Conservation (phyloP, 2,113 vertebrate genomes). For the Pavo muticus region DNA sequence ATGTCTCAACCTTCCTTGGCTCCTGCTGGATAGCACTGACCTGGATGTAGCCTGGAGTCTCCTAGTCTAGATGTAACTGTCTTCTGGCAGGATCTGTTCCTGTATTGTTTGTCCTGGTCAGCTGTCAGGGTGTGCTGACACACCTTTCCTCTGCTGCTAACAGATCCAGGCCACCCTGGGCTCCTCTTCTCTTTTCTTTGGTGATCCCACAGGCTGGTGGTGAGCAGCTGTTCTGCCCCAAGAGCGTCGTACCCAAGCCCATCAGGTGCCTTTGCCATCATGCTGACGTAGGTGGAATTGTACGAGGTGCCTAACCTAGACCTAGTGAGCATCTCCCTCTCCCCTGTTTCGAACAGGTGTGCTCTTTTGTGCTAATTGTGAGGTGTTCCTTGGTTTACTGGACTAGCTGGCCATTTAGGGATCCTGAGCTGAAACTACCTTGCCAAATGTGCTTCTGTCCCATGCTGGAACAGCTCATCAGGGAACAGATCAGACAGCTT, state of each 20-base stretch:
- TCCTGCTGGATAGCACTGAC: constrained; percentile 8
- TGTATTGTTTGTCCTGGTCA: constrained; percentile 28
- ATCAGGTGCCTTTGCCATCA: rapidly evolving
- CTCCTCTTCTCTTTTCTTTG: constrained; percentile 2
- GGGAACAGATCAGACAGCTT: not conserved
- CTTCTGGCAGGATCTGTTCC: not conserved
- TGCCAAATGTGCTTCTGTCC: not conserved
- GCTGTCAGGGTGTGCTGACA: constrained; percentile 17
- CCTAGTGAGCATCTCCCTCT: not conserved
- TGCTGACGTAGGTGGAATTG: not conserved
- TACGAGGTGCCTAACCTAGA: not conserved
- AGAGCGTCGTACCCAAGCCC: not conserved
- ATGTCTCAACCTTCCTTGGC: constrained; percentile 38
- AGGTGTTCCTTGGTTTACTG: not conserved
- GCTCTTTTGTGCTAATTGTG: not conserved
- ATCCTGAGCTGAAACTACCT: not conserved
- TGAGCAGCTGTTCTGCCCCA: not conserved
- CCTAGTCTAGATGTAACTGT: not conserved
- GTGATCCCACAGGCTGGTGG: not conserved
- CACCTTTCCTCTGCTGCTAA: not conserved
- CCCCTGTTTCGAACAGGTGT: not conserved
- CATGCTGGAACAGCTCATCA: not conserved
- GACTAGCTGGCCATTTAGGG: not conserved
- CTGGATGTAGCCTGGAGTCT: constrained; percentile 53
- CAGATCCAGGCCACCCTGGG: not conserved